Evolutionary conservation across 2,113 vertebrate species (phyloP), one percentile per base, ranked within the genome.

Genomic region (Pseudois nayaur): DNA sequence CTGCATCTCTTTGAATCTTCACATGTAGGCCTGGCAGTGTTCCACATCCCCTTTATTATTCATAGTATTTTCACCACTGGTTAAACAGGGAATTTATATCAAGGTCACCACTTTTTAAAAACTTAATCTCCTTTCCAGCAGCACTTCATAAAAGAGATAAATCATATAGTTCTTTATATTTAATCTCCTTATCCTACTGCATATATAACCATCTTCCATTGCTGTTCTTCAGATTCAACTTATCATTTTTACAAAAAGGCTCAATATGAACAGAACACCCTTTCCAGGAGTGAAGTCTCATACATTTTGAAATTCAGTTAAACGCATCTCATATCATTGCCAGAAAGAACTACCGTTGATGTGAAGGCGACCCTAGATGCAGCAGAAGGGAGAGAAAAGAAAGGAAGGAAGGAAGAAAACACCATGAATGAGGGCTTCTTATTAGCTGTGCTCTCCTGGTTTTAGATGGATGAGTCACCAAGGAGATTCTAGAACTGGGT

Each of bases 101-200:
- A 98, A 97, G 60, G 86, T 87, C 82, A 95, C 23, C 48, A 87
- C 31, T 79, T 92, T 95, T 92, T 93, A 92, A 89, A 97, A 50
- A 89, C 79, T 85, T 95, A 95, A 78, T 96, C 62, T 97, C 50
- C 2, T 81, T 96, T 97, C 85, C 48, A 94, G 60, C 6, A 96
- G 40, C 16, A 95, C 59, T 43, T 95, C 93, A 48, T 95, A 94
- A 98, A 96, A 83, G 25, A 81, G 43, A 97, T 78, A 96, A 98
- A 97, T 93, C 87, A 96, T 52, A 94, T 7, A 96, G 76, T 52
- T 93, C 57, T 97, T 97, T 95, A 95, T 97, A 95, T 79, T 59
- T 93, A 84, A 95, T 97, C 36, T 91, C 62, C 78, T 87, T 96
- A 91, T 87, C 12, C 78, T 67, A 95, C 25, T 45, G 60, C 62